A percentile compares a stretch with the other conserved stretches of the same genome.
These are phyloP conservation scores for Serranochromis macrocephalus DNA, from an alignment of 2,113 vertebrate species.

Conservation along the genomic window DNA sequence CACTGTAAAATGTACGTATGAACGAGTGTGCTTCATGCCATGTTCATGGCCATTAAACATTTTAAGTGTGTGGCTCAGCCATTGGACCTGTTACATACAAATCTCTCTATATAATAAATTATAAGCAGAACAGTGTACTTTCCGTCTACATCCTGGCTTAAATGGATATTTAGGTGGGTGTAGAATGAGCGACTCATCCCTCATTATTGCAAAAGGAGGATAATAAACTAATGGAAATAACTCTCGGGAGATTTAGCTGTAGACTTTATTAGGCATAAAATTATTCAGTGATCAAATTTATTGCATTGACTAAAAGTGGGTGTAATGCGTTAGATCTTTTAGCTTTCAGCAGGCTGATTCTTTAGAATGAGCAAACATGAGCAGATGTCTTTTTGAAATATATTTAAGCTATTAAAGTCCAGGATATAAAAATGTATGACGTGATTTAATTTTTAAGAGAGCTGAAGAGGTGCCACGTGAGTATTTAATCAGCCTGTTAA, in stretches of 20 bases:
- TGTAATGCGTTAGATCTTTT: background rate
- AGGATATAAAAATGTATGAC: background rate
- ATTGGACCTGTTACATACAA: background rate
- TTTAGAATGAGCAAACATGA: background rate
- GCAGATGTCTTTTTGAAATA: background rate
- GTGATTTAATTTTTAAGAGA: background rate
- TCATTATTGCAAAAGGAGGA: background rate
- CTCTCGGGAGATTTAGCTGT: background rate
- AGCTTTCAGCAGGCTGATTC: background rate
- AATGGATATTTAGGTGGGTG: background rate
- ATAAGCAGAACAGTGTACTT: background rate
- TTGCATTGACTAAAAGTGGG: background rate
- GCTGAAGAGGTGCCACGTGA: background rate
- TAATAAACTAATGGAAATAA: background rate
- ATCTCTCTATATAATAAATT: background rate
- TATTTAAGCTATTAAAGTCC: background rate
- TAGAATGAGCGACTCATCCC: background rate
- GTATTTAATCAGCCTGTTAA: background rate
- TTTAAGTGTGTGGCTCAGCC: background rate
- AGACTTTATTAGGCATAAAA: background rate
- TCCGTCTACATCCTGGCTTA: background rate
- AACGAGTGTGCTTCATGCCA: background rate
- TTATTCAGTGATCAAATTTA: background rate
- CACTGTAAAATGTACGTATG: background rate
- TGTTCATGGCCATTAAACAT: background rate